Percentiles rank a stretch among this genome's conserved stretches.
Conservation (phyloP, 2,113 vertebrate genomes). For the Takifugu flavidus region DNA sequence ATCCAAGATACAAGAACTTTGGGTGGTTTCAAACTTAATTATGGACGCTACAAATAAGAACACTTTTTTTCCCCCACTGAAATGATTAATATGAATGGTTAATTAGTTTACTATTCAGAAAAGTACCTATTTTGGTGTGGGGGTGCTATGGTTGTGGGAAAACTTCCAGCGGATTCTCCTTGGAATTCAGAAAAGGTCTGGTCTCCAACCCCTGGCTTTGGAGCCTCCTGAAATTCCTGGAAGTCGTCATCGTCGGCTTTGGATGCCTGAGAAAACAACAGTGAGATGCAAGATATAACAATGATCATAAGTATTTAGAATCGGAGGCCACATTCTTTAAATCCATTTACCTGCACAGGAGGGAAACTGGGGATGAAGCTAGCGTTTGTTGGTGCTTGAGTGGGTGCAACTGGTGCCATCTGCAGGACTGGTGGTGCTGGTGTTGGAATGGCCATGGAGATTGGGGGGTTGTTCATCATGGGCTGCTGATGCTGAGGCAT, state of each 20-base stretch:
- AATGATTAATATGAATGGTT: neutral
- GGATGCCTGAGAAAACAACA: constrained; percentile 64
- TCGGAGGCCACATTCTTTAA: no score
- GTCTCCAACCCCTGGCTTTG: constrained; percentile 84
- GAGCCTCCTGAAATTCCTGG: constrained; percentile 97
- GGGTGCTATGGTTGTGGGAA: constrained; percentile 68
- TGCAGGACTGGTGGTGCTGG: constrained; percentile 65
- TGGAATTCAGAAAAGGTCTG: constrained; percentile 90
- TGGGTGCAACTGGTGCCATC: constrained; percentile 42
- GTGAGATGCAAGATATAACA: neutral
- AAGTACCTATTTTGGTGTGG: constrained; percentile 84
- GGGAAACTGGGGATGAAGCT: constrained; percentile 78
- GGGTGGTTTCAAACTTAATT: no score
- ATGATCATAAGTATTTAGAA: neutral
- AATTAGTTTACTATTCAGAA: neutral
- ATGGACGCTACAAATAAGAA: no score
- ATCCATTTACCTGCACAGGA: constrained; percentile 63
- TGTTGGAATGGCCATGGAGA: constrained; percentile 78
- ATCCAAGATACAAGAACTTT: neutral
- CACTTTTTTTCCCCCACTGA: no score
- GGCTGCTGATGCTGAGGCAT: constrained; percentile 82
- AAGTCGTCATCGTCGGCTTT: constrained; percentile 96
- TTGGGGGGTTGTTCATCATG: constrained; percentile 73
- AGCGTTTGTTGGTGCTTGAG: constrained; percentile 51
- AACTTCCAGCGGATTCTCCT: constrained; percentile 75